Evolutionary conservation across 2,797 vertebrate genomes (phyloP), one percentile per base, ranked within the genome.

Genomic region (Myotis vivesi): DNA sequence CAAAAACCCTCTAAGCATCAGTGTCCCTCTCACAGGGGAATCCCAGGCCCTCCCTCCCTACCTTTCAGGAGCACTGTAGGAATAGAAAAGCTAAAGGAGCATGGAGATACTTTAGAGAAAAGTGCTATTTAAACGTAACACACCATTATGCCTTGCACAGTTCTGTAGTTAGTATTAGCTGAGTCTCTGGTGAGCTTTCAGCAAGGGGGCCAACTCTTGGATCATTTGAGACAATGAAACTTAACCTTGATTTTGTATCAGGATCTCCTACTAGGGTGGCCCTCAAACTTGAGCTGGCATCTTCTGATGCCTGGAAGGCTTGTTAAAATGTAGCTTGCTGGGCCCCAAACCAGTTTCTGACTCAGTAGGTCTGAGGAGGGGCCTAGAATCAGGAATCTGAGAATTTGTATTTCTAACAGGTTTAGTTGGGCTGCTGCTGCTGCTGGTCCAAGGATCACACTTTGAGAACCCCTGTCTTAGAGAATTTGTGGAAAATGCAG

Each of bases 201-300:
- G 38, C 30, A 80, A 92, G 69, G 53, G 25, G 46, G 36, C 8
- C 55, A 85, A 81, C 10, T 90, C 79, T 71, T 41, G 30, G 77
- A 88, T 85, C 81, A 90, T 64, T 36, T 68, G 73, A 93, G 59
- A 12, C 77, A 85, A 57, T 62, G 76, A 93, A 71, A 80, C 90
- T 72, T 90, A 22, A 92, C 28, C 19, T 79, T 73, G 46, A 12
- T 23, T 59, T 46, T 71, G 1, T 17, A 75, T 71, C 59, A 76
- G 33, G 85, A 91, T 62, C 6, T 23, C 59, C 36, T 71, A 57
- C 57, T 59, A 23, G 57, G 12, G 57, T 59, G 57, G 25, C 25
- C 23, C 57, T 59, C 57, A 59, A 59, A 59, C 23, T 59, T 59
- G 25, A 59, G 57, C 57, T 59, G 57, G 23, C 17, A 75, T 71